Evolutionary conservation across 2,797 vertebrate genomes (phyloP).

Genomic region (Oreonectes daqikongensis): DNA sequence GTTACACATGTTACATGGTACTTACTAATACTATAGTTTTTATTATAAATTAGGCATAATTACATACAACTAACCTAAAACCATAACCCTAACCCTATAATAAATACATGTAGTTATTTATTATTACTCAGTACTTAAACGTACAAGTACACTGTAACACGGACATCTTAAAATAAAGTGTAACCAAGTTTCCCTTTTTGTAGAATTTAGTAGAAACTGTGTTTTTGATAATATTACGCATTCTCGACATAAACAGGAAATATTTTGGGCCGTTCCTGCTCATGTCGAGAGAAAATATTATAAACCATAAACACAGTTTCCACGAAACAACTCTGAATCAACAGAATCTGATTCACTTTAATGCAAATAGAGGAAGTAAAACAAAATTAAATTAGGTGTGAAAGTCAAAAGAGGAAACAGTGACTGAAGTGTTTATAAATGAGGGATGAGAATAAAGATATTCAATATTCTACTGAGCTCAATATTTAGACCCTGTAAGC

Average conservation of each 20-base stretch:
- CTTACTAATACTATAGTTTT: no score
- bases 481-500: not conserved
- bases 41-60: no score
- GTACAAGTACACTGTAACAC: no score
- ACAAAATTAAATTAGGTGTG: conserved; percentile 1
- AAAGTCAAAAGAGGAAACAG: not conserved
- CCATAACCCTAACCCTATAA: no score
- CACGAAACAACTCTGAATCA: not conserved
- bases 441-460: not conserved
- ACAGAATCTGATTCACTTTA: not conserved
- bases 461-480: not conserved
- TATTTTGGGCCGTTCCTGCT: no score
- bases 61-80: no score
- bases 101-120: no score
- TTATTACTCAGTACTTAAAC: no score
- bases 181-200: not conserved
- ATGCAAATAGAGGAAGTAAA: conserved; percentile 4
- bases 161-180: no score
- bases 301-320: not conserved
- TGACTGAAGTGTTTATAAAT: not conserved
- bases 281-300: not conserved
- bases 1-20: no score
- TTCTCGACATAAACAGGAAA: conserved; percentile 6
- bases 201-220: no score
- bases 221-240: not conserved